Percentiles rank a stretch among this genome's conserved stretches.
These are phyloP conservation scores for Clepsis dumicolana DNA, from an alignment of 2,888 invertebrate genomes.

Conservation along the genomic window DNA sequence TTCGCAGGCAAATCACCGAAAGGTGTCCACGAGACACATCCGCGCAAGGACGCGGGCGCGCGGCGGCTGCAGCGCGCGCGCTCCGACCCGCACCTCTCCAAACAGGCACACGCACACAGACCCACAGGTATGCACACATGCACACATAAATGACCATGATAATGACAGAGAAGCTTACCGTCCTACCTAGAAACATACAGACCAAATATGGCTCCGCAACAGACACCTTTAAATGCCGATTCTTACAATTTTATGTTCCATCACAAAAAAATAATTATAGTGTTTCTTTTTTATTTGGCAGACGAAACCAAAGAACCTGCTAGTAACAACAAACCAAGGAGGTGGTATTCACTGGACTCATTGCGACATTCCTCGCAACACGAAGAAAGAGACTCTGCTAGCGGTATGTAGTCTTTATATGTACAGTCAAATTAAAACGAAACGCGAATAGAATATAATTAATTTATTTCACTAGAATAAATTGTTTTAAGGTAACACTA, in stretches of 20 bases:
- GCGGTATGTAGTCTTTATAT: conserved; percentile 60
- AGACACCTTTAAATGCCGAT: no score
- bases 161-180: no score
- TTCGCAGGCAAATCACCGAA: conserved; percentile 76
- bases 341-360: conserved; percentile 83
- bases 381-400: conserved; percentile 80
- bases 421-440: no score
- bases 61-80: conserved; percentile 75
- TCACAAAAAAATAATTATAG: not conserved
- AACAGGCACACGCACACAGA: conserved; percentile 53
- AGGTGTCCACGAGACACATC: conserved; percentile 61
- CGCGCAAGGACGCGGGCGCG: conserved; percentile 68
- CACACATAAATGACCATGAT: not conserved
- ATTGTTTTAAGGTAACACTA: no score
- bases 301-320: conserved; percentile 75
- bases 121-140: conserved; percentile 49
- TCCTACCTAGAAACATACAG: no score
- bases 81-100: conserved; percentile 77
- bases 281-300: conserved; percentile 48
- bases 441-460: no score
- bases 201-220: no score
- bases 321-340: conserved; percentile 63
- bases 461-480: no score
- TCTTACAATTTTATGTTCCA: no score
- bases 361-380: conserved; percentile 70